Conservation (phyloP, 2,113 vertebrate species). For the Chelonoidis abingdonii region DNA sequence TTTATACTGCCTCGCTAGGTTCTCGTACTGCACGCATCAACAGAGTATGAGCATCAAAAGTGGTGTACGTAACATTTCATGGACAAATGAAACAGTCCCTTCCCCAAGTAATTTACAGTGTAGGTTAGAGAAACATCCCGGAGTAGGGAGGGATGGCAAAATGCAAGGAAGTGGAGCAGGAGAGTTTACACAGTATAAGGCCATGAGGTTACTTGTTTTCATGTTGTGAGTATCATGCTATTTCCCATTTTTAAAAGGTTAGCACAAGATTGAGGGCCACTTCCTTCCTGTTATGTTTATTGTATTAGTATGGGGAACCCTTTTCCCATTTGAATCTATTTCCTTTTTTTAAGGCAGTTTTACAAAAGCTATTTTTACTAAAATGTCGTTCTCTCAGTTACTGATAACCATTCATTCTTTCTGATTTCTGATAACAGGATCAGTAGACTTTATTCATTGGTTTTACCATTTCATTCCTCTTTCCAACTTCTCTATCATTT, state of each 20-base stretch:
- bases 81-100: background rate
- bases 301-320: background rate
- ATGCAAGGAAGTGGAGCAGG: constrained; percentile 19
- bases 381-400: background rate
- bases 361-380: constrained; percentile 1
- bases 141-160: background rate
- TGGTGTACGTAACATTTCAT: background rate
- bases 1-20: background rate
- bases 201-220: background rate
- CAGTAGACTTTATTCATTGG: background rate
- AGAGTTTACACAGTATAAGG: background rate
- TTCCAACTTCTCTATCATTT: constrained; percentile 14
- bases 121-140: background rate
- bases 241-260: background rate
- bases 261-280: background rate
- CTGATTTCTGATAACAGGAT: background rate
- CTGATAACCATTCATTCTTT: constrained; percentile 38
- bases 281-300: background rate
- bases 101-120: background rate
- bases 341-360: constrained; percentile 1
- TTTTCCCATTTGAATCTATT: background rate
- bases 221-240: background rate
- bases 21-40: background rate
- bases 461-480: constrained; percentile 26
- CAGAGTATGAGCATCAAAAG: background rate